Evolutionary conservation across 2,113 vertebrate species (phyloP).

Genomic region (Cynopterus brachyotis): DNA sequence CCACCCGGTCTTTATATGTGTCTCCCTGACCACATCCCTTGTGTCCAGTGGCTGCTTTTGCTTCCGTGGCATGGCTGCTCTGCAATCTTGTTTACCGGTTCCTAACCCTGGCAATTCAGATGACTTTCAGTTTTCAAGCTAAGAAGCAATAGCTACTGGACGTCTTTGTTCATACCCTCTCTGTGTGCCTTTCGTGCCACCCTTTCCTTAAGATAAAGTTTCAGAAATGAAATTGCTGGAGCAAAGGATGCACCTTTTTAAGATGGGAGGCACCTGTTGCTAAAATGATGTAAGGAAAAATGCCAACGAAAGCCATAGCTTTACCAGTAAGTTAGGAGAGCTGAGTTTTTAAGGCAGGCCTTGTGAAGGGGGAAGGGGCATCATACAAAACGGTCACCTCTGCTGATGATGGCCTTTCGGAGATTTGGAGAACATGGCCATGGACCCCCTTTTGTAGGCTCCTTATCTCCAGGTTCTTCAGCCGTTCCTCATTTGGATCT

Average conservation of each 20-base stretch:
- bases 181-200: not conserved
- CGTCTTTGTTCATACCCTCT: not conserved
- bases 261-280: not conserved
- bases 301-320: too few species aligned
- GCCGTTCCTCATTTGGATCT: not conserved
- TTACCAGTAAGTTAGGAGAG: not conserved
- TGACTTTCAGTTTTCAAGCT: not conserved
- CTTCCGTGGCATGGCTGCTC: accelerated
- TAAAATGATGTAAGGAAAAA: not conserved
- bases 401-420: not conserved
- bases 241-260: not conserved
- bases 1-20: accelerated
- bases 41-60: not conserved
- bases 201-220: not conserved
- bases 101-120: not conserved
- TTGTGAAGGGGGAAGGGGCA: not conserved
- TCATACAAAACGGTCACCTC: not conserved
- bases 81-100: not conserved
- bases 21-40: not conserved
- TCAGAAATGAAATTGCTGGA: not conserved
- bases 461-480: not conserved
- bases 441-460: not conserved
- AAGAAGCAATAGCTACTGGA: not conserved
- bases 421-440: not conserved
- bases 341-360: not conserved